A percentile compares a stretch with the other conserved stretches of the same genome.
Conservation (phyloP, 2,888 invertebrate genomes). For the Nezara viridula region DNA sequence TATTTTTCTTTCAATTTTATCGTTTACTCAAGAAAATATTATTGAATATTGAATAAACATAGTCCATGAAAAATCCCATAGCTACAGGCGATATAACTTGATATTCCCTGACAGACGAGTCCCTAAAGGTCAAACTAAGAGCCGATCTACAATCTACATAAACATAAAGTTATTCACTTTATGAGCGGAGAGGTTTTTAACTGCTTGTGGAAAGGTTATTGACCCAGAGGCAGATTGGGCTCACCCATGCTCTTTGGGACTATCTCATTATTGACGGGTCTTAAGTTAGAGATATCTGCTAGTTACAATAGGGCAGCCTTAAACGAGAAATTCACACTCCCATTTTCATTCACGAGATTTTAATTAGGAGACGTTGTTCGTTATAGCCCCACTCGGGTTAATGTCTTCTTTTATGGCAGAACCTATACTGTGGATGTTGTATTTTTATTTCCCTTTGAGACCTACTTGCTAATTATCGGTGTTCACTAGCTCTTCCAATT, state of each 20-base stretch:
- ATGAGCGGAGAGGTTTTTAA: not conserved
- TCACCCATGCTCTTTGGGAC: not conserved
- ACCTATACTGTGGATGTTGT: not conserved
- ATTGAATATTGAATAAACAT: not conserved
- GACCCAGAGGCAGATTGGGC: not conserved
- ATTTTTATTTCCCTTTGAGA: not conserved
- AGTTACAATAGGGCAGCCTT: not conserved
- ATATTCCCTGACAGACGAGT: not conserved
- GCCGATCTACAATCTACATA: not conserved
- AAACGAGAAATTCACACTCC: not conserved
- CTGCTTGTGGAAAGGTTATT: not conserved
- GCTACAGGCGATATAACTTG: not conserved
- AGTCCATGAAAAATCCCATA: not conserved
- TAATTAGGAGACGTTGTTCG: not conserved
- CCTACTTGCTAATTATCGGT: no score
- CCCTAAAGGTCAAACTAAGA: slow-evolving; percentile 6
- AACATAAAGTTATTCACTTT: not conserved
- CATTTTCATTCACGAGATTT: not conserved
- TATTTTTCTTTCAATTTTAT: no score
- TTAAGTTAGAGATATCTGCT: not conserved
- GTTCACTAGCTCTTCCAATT: no score
- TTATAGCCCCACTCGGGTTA: not conserved
- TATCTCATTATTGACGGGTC: not conserved
- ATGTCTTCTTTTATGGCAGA: not conserved
- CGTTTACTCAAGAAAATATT: not conserved